Conservation (phyloP, 2,113 vertebrate species). For the Boleophthalmus pectinirostris region DNA sequence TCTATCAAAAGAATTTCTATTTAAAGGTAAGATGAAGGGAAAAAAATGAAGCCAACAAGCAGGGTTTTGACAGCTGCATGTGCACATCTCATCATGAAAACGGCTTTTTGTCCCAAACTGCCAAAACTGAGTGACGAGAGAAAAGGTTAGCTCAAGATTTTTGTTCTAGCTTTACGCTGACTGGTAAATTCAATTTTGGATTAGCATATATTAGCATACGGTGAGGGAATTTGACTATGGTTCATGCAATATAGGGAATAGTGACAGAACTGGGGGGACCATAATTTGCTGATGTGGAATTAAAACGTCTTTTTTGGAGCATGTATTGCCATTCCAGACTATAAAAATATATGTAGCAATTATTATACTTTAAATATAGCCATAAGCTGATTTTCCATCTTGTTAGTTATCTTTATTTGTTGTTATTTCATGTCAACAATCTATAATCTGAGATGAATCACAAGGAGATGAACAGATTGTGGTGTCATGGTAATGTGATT, state of each 20-base stretch:
- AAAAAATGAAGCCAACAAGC: conserved; percentile 37
- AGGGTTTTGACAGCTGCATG: conserved; percentile 31
- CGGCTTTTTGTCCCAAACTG: conserved; percentile 41
- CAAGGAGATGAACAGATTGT: conserved; percentile 50
- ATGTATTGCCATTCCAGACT: conserved; percentile 1
- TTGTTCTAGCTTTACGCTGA: conserved; percentile 54
- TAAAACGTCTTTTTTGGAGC: neutral
- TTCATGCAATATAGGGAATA: conserved; percentile 9
- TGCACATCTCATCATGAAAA: conserved; percentile 23
- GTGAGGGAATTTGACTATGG: conserved; percentile 27
- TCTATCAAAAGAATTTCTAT: conserved; percentile 12
- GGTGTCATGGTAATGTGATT: conserved; percentile 56
- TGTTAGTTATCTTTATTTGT: conserved; percentile 15
- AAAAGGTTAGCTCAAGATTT: conserved; percentile 39
- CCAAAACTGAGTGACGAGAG: conserved; percentile 32
- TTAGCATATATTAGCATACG: conserved; percentile 60
- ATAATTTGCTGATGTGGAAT: neutral
- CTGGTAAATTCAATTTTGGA: conserved; percentile 41
- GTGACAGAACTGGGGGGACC: conserved; percentile 13
- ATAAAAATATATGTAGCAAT: neutral
- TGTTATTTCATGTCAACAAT: conserved; percentile 44
- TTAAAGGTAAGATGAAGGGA: conserved; percentile 18
- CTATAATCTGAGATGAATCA: conserved; percentile 26
- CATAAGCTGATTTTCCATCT: conserved; percentile 3
- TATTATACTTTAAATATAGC: neutral